Conservation (phyloP, 1,140 invertebrate genomes). For the Nymphalis io region DNA sequence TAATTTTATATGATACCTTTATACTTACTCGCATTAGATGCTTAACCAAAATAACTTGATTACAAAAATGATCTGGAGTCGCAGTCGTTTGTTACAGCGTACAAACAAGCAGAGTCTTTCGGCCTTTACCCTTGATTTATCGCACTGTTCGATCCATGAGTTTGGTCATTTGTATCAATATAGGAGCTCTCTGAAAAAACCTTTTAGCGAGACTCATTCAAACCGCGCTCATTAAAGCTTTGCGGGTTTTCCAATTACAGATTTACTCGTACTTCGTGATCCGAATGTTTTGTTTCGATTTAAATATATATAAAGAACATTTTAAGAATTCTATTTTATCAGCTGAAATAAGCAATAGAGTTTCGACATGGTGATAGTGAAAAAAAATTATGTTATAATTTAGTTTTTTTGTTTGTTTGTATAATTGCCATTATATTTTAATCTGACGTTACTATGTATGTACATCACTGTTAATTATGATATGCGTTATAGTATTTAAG, state of each 20-base stretch:
- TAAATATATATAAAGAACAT: neutral
- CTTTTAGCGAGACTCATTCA: constrained; percentile 64
- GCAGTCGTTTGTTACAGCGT: constrained; percentile 44
- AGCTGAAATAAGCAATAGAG: too few species aligned
- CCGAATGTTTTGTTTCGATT: constrained; percentile 17
- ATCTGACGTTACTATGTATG: too few species aligned
- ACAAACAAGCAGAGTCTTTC: constrained; percentile 47
- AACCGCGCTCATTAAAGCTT: constrained; percentile 45
- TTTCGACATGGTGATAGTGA: too few species aligned
- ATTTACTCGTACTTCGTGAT: constrained; percentile 25
- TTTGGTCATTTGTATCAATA: constrained; percentile 71
- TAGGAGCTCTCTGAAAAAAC: constrained; percentile 54
- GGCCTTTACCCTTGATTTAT: constrained; percentile 60
- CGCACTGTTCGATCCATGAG: constrained; percentile 53
- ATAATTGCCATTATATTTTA: too few species aligned
- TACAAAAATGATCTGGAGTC: constrained; percentile 49
- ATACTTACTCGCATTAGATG: neutral
- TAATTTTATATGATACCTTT: neutral
- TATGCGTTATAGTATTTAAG: too few species aligned
- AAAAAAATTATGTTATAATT: too few species aligned
- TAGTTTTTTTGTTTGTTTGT: too few species aligned
- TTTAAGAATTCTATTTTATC: neutral
- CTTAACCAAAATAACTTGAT: constrained; percentile 44
- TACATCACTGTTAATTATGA: too few species aligned
- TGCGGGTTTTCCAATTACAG: constrained; percentile 41